phyloP scores from a whole-genome alignment of 2,113 vertebrate species.

The Taurulus bubalis region DNA sequence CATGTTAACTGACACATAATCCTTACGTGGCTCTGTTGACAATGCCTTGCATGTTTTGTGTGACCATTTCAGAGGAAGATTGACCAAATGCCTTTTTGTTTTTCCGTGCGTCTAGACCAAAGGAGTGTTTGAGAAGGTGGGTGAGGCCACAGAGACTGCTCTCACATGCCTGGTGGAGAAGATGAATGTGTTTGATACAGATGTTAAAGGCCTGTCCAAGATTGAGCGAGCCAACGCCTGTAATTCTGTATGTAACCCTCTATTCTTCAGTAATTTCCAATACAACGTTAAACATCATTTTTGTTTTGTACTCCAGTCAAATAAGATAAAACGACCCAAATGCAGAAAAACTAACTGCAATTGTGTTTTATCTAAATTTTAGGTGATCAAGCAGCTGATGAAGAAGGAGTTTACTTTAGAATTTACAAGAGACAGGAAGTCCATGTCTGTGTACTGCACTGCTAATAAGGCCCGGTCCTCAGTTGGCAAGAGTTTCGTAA shows the following conservation, averaged over 20 bases:
- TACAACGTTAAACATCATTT: background rate
- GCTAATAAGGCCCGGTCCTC: slow-evolving; percentile 94
- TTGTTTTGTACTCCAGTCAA: background rate
- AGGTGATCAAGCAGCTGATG: slow-evolving; percentile 96
- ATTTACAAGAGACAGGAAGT: slow-evolving; percentile 96
- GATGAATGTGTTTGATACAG: slow-evolving; percentile 94
- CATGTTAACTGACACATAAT: background rate
- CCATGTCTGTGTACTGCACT: slow-evolving; percentile 98
- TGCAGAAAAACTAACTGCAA: background rate
- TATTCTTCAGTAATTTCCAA: background rate
- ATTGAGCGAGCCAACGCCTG: slow-evolving; percentile 91
- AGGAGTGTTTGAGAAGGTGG: slow-evolving; percentile 93
- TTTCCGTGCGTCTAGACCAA: slow-evolving; percentile 81
- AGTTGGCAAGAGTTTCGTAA: slow-evolving; percentile 97
- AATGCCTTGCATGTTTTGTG: background rate
- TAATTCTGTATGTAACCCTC: slow-evolving; percentile 85
- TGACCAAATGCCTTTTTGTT: background rate
- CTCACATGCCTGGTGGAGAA: slow-evolving; percentile 93
- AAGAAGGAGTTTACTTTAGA: slow-evolving; percentile 94
- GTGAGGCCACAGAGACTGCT: slow-evolving; percentile 93
- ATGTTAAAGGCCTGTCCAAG: slow-evolving; percentile 87
- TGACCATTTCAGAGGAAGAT: background rate
- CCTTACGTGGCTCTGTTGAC: background rate
- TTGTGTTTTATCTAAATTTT: slow-evolving; percentile 17
- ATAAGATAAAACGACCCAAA: background rate